These are phyloP conservation scores for Aix galericulata DNA, from an alignment of 2,113 vertebrate genomes.

Conservation along the genomic window DNA sequence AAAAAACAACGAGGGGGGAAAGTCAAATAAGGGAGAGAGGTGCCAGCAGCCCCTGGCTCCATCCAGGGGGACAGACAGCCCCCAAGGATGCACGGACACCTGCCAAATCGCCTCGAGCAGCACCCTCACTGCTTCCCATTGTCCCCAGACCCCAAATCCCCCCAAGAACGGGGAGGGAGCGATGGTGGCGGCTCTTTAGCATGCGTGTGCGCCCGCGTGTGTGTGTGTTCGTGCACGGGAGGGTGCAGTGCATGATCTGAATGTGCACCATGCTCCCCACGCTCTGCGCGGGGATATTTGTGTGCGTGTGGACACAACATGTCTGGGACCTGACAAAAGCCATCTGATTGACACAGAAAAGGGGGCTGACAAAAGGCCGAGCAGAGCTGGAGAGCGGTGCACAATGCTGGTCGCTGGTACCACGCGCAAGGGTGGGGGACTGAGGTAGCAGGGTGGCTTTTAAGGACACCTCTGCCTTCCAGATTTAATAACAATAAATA, in stretches of 20 bases:
- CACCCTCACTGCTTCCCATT: not conserved
- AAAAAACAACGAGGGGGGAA: not conserved
- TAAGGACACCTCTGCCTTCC: not conserved
- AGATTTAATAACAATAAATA: fast-evolving
- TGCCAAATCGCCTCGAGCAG: fast-evolving
- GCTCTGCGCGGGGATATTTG: slow-evolving; percentile 24
- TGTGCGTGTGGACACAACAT: slow-evolving; percentile 64
- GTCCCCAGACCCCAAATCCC: fast-evolving
- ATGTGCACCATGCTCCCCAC: not conserved
- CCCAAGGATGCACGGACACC: fast-evolving
- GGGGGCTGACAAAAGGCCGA: slow-evolving; percentile 64
- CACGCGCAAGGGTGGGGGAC: not conserved
- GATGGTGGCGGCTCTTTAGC: fast-evolving
- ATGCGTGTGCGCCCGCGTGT: not conserved
- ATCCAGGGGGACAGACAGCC: not conserved
- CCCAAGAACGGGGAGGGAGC: not conserved
- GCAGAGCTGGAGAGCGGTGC: slow-evolving; percentile 29
- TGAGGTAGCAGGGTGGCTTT: not conserved
- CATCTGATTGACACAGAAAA: slow-evolving; percentile 64
- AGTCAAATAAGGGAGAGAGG: fast-evolving
- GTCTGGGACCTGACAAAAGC: slow-evolving; percentile 62
- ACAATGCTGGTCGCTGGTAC: slow-evolving; percentile 23
- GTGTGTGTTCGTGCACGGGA: not conserved
- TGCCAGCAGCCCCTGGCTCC: fast-evolving
- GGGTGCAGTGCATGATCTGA: not conserved